Percentiles rank a stretch among this genome's conserved stretches.
Evolutionary conservation across 1,140 invertebrate species (phyloP).

Genomic region (Archegozetes longisetosus): DNA sequence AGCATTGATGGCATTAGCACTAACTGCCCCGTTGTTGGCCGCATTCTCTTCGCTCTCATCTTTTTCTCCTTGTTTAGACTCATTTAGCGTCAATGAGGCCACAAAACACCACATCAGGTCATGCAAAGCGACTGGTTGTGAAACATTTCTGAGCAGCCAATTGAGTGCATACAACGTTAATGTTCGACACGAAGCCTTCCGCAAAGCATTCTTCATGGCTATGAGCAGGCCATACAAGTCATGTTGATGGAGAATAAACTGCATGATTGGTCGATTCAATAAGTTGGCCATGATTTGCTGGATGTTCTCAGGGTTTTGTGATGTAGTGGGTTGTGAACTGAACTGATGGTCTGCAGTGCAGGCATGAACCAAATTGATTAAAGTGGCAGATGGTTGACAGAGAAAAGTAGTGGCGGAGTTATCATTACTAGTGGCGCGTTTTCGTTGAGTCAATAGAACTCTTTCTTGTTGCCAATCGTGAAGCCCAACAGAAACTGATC

Average conservation of each 20-base stretch:
- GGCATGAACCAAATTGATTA: slow-evolving; percentile 32
- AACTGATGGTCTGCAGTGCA: neutral
- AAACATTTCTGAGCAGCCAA: slow-evolving; percentile 81
- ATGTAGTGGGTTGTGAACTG: slow-evolving; percentile 17
- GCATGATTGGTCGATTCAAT: slow-evolving; percentile 43
- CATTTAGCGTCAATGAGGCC: slow-evolving; percentile 37
- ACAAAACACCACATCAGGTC: slow-evolving; percentile 93
- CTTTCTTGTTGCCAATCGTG: slow-evolving; percentile 2
- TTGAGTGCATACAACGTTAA: slow-evolving; percentile 78
- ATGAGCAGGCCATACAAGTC: slow-evolving; percentile 58
- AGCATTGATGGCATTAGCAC: neutral
- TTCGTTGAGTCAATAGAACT: neutral
- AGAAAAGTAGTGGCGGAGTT: slow-evolving; percentile 49
- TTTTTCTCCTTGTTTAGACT: neutral
- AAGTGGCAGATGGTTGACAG: slow-evolving; percentile 59
- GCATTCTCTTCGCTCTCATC: neutral
- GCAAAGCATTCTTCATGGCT: slow-evolving; percentile 63
- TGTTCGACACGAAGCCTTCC: slow-evolving; percentile 64
- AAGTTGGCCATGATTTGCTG: slow-evolving; percentile 17
- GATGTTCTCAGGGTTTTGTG: slow-evolving; percentile 22
- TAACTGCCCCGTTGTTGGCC: neutral
- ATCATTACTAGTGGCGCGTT: neutral
- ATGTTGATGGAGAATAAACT: slow-evolving; percentile 67
- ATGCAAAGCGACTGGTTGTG: slow-evolving; percentile 72
- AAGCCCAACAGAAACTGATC: slow-evolving; percentile 48